phyloP scores from a whole-genome alignment of 2,888 invertebrate species.

The Pyralis farinalis region DNA sequence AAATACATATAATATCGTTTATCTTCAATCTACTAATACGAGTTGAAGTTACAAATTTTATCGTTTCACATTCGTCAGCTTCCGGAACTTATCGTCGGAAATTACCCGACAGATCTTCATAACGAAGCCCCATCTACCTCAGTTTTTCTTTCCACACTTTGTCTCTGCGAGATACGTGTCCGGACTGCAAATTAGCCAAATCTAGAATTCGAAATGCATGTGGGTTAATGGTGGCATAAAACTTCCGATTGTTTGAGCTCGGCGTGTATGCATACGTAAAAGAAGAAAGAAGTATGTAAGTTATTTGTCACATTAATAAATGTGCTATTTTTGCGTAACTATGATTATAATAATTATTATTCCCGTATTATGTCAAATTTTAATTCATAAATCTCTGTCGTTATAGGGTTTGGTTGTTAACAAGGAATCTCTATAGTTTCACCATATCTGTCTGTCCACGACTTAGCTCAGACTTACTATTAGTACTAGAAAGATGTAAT shows the following conservation, averaged over 20 bases:
- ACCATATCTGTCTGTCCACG: too few relatives aligned
- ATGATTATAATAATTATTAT: too few relatives aligned
- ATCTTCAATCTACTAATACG: background rate
- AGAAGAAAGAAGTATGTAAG: too few relatives aligned
- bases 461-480: too few relatives aligned
- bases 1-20: background rate
- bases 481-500: too few relatives aligned
- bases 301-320: too few relatives aligned
- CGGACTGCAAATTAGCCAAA: slow-evolving; percentile 1
- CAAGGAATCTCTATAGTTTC: too few relatives aligned
- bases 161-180: slow-evolving; percentile 4
- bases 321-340: too few relatives aligned
- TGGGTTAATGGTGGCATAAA: slow-evolving; percentile 3
- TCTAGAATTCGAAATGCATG: slow-evolving; percentile 4
- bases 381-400: too few relatives aligned
- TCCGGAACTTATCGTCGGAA: background rate
- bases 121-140: slow-evolving; percentile 4
- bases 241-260: slow-evolving; percentile 4
- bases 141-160: slow-evolving; percentile 8
- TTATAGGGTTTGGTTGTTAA: too few relatives aligned
- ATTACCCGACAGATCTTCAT: slow-evolving; percentile 4
- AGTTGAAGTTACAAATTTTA: background rate
- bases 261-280: background rate
- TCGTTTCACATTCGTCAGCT: slow-evolving; percentile 1
- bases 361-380: too few relatives aligned